phyloP scores from a whole-genome alignment of 2,888 invertebrate genomes.

The Chorisops tibialis region DNA sequence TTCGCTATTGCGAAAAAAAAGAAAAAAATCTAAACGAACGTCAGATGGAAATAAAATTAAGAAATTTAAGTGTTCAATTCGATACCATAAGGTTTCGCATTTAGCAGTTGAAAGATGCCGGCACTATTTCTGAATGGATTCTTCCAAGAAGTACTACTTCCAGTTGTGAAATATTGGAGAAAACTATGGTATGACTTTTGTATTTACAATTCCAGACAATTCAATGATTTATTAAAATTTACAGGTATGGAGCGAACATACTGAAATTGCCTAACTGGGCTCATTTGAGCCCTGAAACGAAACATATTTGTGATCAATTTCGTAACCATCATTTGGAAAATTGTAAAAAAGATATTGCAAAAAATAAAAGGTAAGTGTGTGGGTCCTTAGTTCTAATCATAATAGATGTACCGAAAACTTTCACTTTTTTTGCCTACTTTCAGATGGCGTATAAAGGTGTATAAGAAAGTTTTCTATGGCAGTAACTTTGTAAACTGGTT shows the following conservation, averaged over 20 bases:
- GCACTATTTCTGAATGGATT: no score
- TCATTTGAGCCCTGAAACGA: constrained; percentile 72
- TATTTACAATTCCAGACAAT: background rate
- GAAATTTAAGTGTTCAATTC: no score
- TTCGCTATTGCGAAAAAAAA: no score
- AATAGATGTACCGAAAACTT: no score
- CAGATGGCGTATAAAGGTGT: constrained; percentile 79
- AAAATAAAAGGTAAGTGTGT: background rate
- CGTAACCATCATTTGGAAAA: constrained; percentile 79
- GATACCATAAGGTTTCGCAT: no score
- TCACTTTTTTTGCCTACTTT: no score
- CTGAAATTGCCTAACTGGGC: constrained; percentile 72
- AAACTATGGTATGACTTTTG: constrained; percentile 55
- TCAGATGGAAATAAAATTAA: no score
- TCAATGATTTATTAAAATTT: background rate
- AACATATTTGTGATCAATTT: constrained; percentile 86
- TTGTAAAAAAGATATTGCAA: constrained; percentile 74
- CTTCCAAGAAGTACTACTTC: constrained; percentile 67
- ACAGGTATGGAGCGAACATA: constrained; percentile 65
- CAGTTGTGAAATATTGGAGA: constrained; percentile 62
- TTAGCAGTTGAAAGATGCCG: no score
- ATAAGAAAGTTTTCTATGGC: constrained; percentile 79
- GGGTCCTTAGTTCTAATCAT: constrained; percentile 38
- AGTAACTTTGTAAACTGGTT: constrained; percentile 84
- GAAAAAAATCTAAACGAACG: no score